Evolutionary conservation across 2,113 vertebrate genomes (phyloP), one percentile per base, ranked within the genome.

Genomic region (Protobothrops flavoviridis): DNA sequence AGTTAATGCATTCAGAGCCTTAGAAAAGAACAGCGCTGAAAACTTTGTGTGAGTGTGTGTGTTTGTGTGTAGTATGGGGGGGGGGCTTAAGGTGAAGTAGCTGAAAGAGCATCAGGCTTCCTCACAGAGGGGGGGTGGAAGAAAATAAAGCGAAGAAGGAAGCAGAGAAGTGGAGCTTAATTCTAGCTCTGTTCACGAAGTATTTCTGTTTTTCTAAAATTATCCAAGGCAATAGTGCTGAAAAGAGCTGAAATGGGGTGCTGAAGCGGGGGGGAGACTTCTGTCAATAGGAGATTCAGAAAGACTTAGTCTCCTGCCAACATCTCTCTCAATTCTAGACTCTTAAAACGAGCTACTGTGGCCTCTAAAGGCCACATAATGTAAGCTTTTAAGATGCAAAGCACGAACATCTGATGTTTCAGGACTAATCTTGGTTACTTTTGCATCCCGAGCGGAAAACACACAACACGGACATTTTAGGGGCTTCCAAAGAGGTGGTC

Each of bases 91-190:
- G 17, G 50, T 39, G 56, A 87, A 17, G 48, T 12, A 39, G 57
- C 48, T 74, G 50, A 74, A 88, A 23, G n/a, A 53, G 53, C 86
- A 50, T 74, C 23, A 13, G 85, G 59, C n/a, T 53, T 55, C 59
- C 50, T 74, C 29, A 0, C 43, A 92, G 86, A 61, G 59, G 26
- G 7, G 10, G 5, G 12, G 45, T 20, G 56, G 91, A 52, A 33
- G 3, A 55, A 3, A 29, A 59, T 2, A 29, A 52, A 33, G 5
- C 5, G 7, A 50, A 92, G 87, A 43, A 92, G 91, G 91, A 88
- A 92, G 56, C 48, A 21, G 50, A 24, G 91, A 89, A 74, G 33
- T 89, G 91, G 61, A 23, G 6, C 23, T 92, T 88, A 92, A 92
- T 92, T 89, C 69, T 55, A 81, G 87, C 50, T 1, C 59, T 26